A percentile compares a stretch with the other conserved stretches of the same genome.
These are phyloP conservation scores for Asbolus verrucosus DNA, from an alignment of 1,140 invertebrate genomes.

Conservation along the genomic window DNA sequence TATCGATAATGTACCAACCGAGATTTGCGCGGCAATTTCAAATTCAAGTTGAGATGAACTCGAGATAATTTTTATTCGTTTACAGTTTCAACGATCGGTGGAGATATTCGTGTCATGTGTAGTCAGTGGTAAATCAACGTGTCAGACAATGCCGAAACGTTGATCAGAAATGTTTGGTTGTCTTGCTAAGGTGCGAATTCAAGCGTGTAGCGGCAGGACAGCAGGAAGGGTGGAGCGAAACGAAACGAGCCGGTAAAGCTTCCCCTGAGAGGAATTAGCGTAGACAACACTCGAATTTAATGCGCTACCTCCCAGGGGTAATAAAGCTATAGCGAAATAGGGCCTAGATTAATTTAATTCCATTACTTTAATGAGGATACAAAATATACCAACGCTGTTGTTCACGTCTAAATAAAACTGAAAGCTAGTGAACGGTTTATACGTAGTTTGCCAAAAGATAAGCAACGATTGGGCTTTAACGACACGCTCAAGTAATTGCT, in stretches of 20 bases:
- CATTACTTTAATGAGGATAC: conserved; percentile 62
- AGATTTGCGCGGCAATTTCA: no score
- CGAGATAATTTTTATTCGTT: no score
- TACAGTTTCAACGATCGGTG: no score
- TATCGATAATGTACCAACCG: no score
- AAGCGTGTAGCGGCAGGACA: conserved; percentile 45
- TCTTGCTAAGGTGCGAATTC: conserved; percentile 49
- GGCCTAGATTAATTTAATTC: conserved; percentile 62
- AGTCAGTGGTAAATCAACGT: conserved; percentile 1
- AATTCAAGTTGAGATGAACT: no score
- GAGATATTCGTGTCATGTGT: no score
- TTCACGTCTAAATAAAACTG: conserved; percentile 34
- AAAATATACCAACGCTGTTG: conserved; percentile 49
- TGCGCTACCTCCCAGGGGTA: conserved; percentile 53
- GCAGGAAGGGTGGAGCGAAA: conserved; percentile 41
- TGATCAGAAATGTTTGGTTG: conserved; percentile 39
- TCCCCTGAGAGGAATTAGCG: conserved; percentile 59
- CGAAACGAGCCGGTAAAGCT: conserved; percentile 50
- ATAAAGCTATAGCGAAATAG: conserved; percentile 60
- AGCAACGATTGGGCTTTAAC: conserved; percentile 38
- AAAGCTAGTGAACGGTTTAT: conserved; percentile 33
- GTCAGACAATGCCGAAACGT: conserved; percentile 40
- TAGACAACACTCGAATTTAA: conserved; percentile 59
- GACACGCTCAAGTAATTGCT: conserved; percentile 44
- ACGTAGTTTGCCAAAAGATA: conserved; percentile 4